Percentiles rank a stretch among this genome's conserved stretches.
Conservation (phyloP, 2,797 vertebrate genomes). For the Tarsius wallacei region DNA sequence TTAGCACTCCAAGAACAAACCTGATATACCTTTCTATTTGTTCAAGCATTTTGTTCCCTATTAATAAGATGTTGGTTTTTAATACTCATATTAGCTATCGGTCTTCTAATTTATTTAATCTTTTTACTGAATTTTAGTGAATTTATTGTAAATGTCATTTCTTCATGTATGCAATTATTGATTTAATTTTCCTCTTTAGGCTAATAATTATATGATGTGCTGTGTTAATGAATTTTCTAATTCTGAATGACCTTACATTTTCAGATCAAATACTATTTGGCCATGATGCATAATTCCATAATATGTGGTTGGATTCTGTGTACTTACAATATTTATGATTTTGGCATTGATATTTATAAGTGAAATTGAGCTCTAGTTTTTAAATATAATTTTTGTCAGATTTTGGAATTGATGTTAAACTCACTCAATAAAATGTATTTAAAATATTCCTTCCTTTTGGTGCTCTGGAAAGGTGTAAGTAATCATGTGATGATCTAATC, state of each 20-base stretch:
- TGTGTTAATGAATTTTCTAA: slow-evolving; percentile 58
- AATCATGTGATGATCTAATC: neutral
- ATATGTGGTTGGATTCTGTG: slow-evolving; percentile 3
- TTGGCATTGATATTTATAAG: slow-evolving; percentile 11
- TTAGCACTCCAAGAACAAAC: slow-evolving; percentile 9
- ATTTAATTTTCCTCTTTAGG: neutral
- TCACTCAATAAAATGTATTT: slow-evolving; percentile 7
- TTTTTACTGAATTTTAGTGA: slow-evolving; percentile 4
- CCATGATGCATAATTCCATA: slow-evolving; percentile 41
- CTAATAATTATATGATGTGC: slow-evolving; percentile 27
- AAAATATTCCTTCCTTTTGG: slow-evolving; percentile 43
- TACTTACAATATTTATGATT: slow-evolving; percentile 3
- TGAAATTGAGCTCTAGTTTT: slow-evolving; percentile 31
- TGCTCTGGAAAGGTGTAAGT: neutral
- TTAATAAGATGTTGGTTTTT: neutral
- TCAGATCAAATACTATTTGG: neutral
- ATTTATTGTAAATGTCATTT: slow-evolving; percentile 40
- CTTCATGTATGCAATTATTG: neutral
- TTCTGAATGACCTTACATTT: neutral
- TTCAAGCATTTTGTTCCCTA: neutral
- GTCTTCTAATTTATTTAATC: slow-evolving; percentile 23
- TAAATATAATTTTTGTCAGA: slow-evolving; percentile 42
- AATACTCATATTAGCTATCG: slow-evolving; percentile 4
- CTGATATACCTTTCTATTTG: neutral
- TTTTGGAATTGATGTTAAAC: slow-evolving; percentile 36